Evolutionary conservation across 2,888 invertebrate genomes (phyloP).

Genomic region (Nymphalis polychloros): DNA sequence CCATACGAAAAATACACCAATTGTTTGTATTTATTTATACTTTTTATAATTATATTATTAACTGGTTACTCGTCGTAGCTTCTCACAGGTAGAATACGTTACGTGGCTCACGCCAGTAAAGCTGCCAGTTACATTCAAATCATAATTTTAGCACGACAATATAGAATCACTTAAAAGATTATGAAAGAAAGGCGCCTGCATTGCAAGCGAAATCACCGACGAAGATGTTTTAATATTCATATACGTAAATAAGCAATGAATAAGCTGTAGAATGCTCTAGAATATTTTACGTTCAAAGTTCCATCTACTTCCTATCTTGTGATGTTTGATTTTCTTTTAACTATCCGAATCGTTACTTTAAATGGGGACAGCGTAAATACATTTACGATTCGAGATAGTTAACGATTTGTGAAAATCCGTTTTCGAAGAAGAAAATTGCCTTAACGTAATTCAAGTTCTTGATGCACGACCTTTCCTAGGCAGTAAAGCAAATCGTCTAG

Average conservation of each 20-base stretch:
- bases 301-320: not conserved
- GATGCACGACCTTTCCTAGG: slow-evolving; percentile 43
- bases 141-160: not conserved
- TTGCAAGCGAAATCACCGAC: slow-evolving; percentile 1
- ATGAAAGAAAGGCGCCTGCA: not conserved
- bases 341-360: slow-evolving; percentile 7
- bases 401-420: slow-evolving; percentile 51
- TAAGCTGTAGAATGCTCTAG: not conserved
- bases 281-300: not conserved
- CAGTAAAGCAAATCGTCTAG: slow-evolving; percentile 52
- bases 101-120: no score
- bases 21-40: no score
- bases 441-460: slow-evolving; percentile 48
- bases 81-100: no score
- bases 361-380: slow-evolving; percentile 9
- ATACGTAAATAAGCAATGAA: slow-evolving; percentile 3
- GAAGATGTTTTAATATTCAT: slow-evolving; percentile 10
- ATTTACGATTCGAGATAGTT: slow-evolving; percentile 17
- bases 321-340: not conserved
- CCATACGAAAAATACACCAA: no score
- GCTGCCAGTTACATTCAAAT: not conserved
- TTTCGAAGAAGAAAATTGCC: slow-evolving; percentile 48
- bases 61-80: no score
- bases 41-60: no score
- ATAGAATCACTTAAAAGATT: not conserved